Percentiles rank a stretch among this genome's conserved stretches.
phyloP scores from a whole-genome alignment of 2,888 invertebrate genomes.

The Arge pagana region DNA sequence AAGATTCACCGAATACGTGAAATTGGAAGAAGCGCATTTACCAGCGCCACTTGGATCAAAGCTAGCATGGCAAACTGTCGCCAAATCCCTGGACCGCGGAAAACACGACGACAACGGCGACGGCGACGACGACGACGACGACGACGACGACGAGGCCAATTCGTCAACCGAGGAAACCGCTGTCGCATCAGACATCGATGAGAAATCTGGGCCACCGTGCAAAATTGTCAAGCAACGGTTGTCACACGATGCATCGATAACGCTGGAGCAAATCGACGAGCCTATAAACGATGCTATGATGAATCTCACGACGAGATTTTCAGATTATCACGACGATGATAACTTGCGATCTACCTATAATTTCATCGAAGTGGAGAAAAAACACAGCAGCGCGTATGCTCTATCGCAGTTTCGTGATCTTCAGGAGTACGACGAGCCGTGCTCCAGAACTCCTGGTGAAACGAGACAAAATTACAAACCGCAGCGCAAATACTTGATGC shows the following conservation, averaged over 20 bases:
- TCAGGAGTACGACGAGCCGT: not conserved
- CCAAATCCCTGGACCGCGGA: slow-evolving; percentile 11
- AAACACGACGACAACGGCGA: slow-evolving; percentile 19
- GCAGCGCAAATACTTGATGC: too few species aligned
- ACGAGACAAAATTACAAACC: slow-evolving; percentile 1
- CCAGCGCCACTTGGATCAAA: slow-evolving; percentile 56
- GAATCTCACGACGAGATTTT: too few species aligned
- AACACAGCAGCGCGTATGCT: slow-evolving; percentile 15
- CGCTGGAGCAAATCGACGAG: too few species aligned
- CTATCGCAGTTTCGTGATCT: slow-evolving; percentile 14
- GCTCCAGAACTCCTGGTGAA: not conserved
- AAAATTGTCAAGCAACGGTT: too few species aligned
- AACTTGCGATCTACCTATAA: slow-evolving; percentile 25
- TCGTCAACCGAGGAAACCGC: slow-evolving; percentile 22
- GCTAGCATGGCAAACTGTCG: slow-evolving; percentile 39
- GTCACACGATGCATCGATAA: too few species aligned
- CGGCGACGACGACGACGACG: slow-evolving; percentile 9
- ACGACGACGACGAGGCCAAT: slow-evolving; percentile 12
- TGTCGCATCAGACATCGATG: slow-evolving; percentile 13
- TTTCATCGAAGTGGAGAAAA: slow-evolving; percentile 20
- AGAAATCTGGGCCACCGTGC: too few species aligned
- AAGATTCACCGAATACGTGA: slow-evolving; percentile 52
- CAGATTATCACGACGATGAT: slow-evolving; percentile 31
- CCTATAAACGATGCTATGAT: too few species aligned
- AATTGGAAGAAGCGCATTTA: slow-evolving; percentile 59